Evolutionary conservation across 2,888 invertebrate genomes (phyloP).

Genomic region (Mythimna impura): DNA sequence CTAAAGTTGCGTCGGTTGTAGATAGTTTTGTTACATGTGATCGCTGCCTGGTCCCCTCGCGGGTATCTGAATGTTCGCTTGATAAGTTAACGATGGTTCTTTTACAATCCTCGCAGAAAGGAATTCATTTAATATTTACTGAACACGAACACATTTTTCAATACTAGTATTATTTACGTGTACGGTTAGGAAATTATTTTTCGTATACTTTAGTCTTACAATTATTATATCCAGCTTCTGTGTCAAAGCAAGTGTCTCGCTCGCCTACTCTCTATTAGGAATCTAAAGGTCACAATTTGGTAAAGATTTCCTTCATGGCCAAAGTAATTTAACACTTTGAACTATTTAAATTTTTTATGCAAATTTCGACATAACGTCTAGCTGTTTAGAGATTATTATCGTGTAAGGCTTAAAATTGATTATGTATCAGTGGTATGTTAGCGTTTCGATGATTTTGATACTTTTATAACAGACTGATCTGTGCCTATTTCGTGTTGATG

Average conservation of each 20-base stretch:
- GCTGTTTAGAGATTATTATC: slow-evolving; percentile 63
- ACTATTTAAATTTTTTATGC: slow-evolving; percentile 51
- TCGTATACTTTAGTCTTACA: slow-evolving; percentile 67
- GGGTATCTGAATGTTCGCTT: slow-evolving; percentile 70
- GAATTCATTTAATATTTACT: slow-evolving; percentile 78
- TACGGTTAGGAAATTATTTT: slow-evolving; percentile 70
- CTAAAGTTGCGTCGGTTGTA: slow-evolving; percentile 62
- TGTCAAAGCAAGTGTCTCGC: slow-evolving; percentile 61
- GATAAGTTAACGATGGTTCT: slow-evolving; percentile 68
- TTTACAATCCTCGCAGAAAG: slow-evolving; percentile 78
- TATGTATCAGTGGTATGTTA: slow-evolving; percentile 62
- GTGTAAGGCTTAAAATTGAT: slow-evolving; percentile 65
- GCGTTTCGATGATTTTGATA: slow-evolving; percentile 64
- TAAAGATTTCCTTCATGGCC: slow-evolving; percentile 63
- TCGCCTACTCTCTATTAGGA: slow-evolving; percentile 62
- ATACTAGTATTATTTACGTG: slow-evolving; percentile 70
- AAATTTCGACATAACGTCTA: slow-evolving; percentile 55
- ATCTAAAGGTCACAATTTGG: slow-evolving; percentile 64
- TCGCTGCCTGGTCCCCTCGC: slow-evolving; percentile 58
- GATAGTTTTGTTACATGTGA: slow-evolving; percentile 62
- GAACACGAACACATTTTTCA: slow-evolving; percentile 74
- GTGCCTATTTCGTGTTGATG: slow-evolving; percentile 78
- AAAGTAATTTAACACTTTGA: slow-evolving; percentile 58
- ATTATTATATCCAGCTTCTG: slow-evolving; percentile 63
- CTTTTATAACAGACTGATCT: slow-evolving; percentile 76